phyloP scores from a whole-genome alignment of 2,888 invertebrate species.

The Hirtodrosophila confusa region DNA sequence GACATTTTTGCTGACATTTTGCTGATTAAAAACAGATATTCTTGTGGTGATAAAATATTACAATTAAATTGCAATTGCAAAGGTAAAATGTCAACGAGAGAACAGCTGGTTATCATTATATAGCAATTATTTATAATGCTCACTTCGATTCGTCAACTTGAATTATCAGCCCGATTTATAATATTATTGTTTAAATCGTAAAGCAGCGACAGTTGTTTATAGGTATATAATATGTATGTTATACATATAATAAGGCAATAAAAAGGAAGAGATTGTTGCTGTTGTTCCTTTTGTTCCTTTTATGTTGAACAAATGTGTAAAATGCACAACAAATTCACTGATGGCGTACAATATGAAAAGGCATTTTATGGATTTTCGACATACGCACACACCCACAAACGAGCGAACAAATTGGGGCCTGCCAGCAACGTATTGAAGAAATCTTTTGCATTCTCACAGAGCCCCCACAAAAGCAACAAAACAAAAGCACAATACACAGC shows the following conservation, averaged over 20 bases:
- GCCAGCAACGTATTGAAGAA: slow-evolving; percentile 23
- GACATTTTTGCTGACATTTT: too few relatives aligned
- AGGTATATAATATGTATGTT: background rate
- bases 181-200: slow-evolving; percentile 40
- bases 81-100: too few relatives aligned
- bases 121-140: slow-evolving; percentile 32
- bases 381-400: slow-evolving; percentile 6
- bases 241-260: slow-evolving; percentile 46
- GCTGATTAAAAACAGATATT: too few relatives aligned
- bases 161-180: too few relatives aligned
- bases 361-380: slow-evolving; percentile 58
- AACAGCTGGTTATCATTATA: slow-evolving; percentile 3
- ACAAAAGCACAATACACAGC: background rate
- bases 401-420: slow-evolving; percentile 22
- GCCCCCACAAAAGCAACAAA: slow-evolving; percentile 18
- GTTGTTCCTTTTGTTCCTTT: slow-evolving; percentile 14
- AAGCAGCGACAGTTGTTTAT: slow-evolving; percentile 30
- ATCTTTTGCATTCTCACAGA: slow-evolving; percentile 43
- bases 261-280: slow-evolving; percentile 27
- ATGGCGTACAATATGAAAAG: slow-evolving; percentile 27
- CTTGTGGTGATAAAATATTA: too few relatives aligned
- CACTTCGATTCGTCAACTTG: background rate
- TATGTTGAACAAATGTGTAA: slow-evolving; percentile 41
- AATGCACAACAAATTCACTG: slow-evolving; percentile 38
- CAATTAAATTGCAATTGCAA: too few relatives aligned